A percentile compares a stretch with the other conserved stretches of the same genome.
Conservation (phyloP, 2,113 vertebrate genomes). For the Labrus mixtus region DNA sequence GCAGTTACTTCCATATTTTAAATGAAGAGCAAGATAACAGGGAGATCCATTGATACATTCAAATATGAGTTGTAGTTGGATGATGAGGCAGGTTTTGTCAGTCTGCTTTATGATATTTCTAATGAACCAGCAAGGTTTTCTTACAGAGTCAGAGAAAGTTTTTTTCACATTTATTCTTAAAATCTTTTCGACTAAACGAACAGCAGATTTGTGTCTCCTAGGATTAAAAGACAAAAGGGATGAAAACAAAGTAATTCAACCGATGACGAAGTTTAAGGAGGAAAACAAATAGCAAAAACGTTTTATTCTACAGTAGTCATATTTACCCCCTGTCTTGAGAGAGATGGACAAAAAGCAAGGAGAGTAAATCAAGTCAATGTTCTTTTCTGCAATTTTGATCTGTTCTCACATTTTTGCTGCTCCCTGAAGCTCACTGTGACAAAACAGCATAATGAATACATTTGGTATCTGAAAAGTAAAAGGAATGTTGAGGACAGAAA, state of each 20-base stretch:
- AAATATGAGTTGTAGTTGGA: no score
- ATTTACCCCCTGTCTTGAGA: not conserved
- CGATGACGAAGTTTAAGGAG: not conserved
- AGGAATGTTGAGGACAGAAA: not conserved
- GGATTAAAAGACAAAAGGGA: not conserved
- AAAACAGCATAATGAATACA: constrained; percentile 17
- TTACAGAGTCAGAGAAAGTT: not conserved
- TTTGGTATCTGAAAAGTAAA: constrained; percentile 1
- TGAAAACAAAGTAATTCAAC: not conserved
- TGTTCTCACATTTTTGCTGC: constrained; percentile 16
- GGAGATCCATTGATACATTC: no score
- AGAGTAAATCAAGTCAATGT: not conserved
- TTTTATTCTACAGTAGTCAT: not conserved
- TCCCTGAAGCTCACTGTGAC: not conserved
- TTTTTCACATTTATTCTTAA: not conserved
- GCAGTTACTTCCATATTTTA: no score
- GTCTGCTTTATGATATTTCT: no score
- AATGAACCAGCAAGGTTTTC: no score
- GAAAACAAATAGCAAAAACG: not conserved
- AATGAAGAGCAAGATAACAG: no score
- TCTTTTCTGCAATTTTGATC: not conserved
- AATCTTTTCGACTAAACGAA: not conserved
- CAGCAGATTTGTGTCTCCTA: not conserved
- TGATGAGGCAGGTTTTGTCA: no score
- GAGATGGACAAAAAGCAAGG: not conserved